Base-by-base conservation (phyloP, 1,140 invertebrate genomes). In the Trachymyrmex septentrionalis region DNA sequence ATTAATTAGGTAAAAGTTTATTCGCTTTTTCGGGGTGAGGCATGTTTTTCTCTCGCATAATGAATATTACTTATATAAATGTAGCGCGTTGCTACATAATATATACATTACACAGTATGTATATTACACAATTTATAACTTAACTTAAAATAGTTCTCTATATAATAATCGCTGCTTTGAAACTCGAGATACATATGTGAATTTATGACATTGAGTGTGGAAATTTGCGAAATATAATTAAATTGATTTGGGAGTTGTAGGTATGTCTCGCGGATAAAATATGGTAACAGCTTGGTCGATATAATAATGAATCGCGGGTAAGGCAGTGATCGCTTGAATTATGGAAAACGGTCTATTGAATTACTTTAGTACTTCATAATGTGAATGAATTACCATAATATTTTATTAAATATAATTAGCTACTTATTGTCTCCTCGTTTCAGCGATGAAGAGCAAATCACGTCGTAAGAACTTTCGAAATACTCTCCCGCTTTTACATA, bases 231-330 rank as follows among this genome's bases (percentile, higher is more conserved):
- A 71, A 55, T 69, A 16, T 55, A 80, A 80, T 81, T 27, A 27
- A 61, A 10, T 55, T 71, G 55, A 81, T 24, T 27, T 19, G 48
- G 48, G 19, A 78, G 38, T n/a, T 50, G 48, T 16, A 16, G 34
- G 48, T 27, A 55, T n/a, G 16, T 27, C 16, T 7, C 16, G 63
- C 63, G 30, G 48, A 21, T 53, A 12, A 19, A 61, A 77, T 44
- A 44, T n/a, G 3, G 3, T 67, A 50, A 34, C 19, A 14, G 12
- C 12, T 55, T 19, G 30, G 9, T 66, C 38, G 24, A 14, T 63
- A 10, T 78, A 78, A 21, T 80, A 80, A 80, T n/a, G 14, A 80
- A 80, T 30, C 30, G n/a, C 30, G n/a, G 38, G 34, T 81, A 81
- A 81, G 2, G 30, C 19, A 69, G 30, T 27, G 21, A 69, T 38